These are phyloP conservation scores for Florisuga fusca DNA, from an alignment of 2,797 vertebrate species.

Conservation along the genomic window DNA sequence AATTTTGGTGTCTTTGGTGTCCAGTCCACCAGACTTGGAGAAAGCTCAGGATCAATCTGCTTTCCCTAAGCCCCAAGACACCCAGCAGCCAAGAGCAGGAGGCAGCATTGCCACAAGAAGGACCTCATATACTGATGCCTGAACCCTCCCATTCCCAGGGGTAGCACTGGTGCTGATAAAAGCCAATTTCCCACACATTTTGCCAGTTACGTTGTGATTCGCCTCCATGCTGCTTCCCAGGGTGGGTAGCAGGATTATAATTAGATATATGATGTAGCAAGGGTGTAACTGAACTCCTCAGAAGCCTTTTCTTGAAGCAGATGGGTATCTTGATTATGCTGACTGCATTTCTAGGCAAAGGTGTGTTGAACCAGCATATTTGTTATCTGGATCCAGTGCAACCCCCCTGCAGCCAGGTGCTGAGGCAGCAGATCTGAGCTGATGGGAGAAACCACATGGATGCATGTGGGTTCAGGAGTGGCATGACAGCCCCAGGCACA, in stretches of 20 bases:
- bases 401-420: background rate
- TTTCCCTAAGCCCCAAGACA: background rate
- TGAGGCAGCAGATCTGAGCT: background rate
- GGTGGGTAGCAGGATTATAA: background rate
- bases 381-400: background rate
- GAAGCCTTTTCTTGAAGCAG: conserved; percentile 13
- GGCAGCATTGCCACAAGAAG: background rate
- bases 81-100: background rate
- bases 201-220: background rate
- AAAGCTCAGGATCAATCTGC: background rate
- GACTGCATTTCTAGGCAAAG: background rate
- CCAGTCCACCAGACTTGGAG: accelerated
- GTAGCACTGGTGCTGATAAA: background rate
- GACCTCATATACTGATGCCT: background rate
- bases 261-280: background rate
- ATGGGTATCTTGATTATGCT: background rate
- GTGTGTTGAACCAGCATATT: background rate
- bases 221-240: background rate
- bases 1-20: background rate
- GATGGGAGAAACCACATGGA: accelerated
- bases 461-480: background rate
- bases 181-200: conserved; percentile 34
- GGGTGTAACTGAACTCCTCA: background rate
- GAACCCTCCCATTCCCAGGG: background rate
- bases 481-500: accelerated